Evolutionary conservation across 2,113 vertebrate genomes (phyloP), one percentile per base, ranked within the genome.

Genomic region (Neotoma lepida): DNA sequence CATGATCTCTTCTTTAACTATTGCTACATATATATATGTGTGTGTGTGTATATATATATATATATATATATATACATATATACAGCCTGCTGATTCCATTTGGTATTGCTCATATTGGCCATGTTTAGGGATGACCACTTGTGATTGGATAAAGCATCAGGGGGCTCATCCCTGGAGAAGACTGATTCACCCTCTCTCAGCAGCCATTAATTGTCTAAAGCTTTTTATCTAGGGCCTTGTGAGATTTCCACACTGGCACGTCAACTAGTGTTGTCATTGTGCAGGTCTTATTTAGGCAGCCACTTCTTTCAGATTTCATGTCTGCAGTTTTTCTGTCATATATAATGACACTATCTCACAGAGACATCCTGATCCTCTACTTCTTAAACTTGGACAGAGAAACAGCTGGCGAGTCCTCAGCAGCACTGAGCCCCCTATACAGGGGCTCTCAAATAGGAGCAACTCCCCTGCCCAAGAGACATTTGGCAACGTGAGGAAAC

Each of bases 351-450:
- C 24, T 17, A 28, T 44, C n/a, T 63, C 56, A 41, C 39, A 63
- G 4, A 63, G 39, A 41, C 56, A 84, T 18, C 8, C 56, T 84
- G n/a, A 44, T 84, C 56, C n/a, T 84, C 56, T 63, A 26, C 26
- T 58, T 44, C 26, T 81, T 64, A 54, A 84, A 66, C 63, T 20
- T 54, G 84, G 84, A 78, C 78, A 93, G 93, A 91, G 87, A 77
- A 71, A 70, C 35, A 49, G 28, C 14, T 46, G 70, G 77, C 64
- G 49, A 63, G 22, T 20, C 20, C 71, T 85, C 39, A 22, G 4
- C 24, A 74, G 28, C 12, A 12, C 6, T 20, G 30, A n/a, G 9
- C 41, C 17, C 26, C 20, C 17, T 49, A 10, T 4, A 30, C 86
- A 35, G 26, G 24, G 35, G 56, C 44, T 84, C 63, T 85, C 78